phyloP scores from a whole-genome alignment of 2,797 vertebrate species.

The Myotis myotis region DNA sequence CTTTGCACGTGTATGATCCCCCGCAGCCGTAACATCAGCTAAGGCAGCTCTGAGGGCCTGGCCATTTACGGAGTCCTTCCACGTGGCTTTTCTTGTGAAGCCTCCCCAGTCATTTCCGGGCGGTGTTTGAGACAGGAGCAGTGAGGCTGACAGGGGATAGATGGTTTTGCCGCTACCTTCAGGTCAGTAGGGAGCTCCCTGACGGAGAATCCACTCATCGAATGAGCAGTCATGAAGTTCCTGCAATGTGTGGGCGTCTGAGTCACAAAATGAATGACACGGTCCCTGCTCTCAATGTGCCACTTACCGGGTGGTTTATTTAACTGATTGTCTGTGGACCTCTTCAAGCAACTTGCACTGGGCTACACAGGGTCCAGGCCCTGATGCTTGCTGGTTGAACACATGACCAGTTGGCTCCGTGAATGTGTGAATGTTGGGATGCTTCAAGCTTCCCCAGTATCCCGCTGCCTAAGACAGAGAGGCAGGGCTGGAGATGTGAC shows the following conservation, averaged over 20 bases:
- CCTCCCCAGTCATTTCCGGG: background rate
- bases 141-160: background rate
- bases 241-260: background rate
- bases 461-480: background rate
- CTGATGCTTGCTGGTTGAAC: background rate
- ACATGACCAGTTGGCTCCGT: background rate
- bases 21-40: background rate
- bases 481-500: background rate
- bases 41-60: background rate
- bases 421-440: background rate
- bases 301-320: background rate
- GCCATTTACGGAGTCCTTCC: background rate
- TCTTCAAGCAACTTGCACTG: background rate
- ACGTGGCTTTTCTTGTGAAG: background rate
- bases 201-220: background rate
- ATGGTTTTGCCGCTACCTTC: background rate
- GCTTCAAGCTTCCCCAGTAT: background rate
- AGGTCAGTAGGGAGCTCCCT: background rate
- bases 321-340: background rate
- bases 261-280: background rate
- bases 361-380: background rate
- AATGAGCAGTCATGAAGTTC: background rate
- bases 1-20: background rate
- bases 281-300: background rate
- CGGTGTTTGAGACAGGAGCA: background rate